Evolutionary conservation across 2,888 invertebrate genomes (phyloP), one percentile per base, ranked within the genome.

Genomic region (Rhagophthalmus giganteus): DNA sequence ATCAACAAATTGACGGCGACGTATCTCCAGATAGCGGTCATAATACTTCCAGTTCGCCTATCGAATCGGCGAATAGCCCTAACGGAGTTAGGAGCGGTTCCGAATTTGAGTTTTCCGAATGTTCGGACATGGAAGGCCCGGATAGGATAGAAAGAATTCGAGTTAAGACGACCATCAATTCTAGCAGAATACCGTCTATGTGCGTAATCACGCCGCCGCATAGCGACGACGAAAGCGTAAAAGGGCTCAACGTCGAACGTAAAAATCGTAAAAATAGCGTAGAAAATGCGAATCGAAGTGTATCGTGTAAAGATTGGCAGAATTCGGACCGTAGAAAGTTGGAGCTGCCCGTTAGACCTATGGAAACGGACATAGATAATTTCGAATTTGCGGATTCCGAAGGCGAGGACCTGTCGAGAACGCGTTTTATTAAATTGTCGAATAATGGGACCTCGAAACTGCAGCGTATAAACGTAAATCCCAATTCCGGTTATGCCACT

Each of bases 181-280:
- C 89, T 39, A 89, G 89, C 61, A 81, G 93, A 61, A 94, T 94
- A 67, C 94, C 94, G 1, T 92, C 93, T 2, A 89, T 94, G 87
- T 94, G 93, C 73, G 90, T 91, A 1, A 91, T 93, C 37, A 93
- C 93, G 9, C 92, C 93, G 2, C 86, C 87, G 0, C 87, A 88
- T 54, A 92, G 91, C 56, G 93, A 93, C 62, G 93, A 93, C 65
- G 93, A 93, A 71, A 85, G 84, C 58, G 79, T 82, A 51, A 72
- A 63, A 65, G 78, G 69, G 24, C 20, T 34, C 27, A 54, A 46
- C 32, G 7, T 49, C 14, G 31, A 38, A 27, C 25, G 31, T 8
- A 15, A 25, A 14, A 38, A 44, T 25, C 31, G 11, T 12, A 38
- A 42, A 13, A 28, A 38, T 24, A 28, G 12, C 26, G 42, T 33